Percentiles rank a stretch among this genome's conserved stretches.
Conservation (phyloP, 1,140 invertebrate species). For the Drosophila bipectinata region DNA sequence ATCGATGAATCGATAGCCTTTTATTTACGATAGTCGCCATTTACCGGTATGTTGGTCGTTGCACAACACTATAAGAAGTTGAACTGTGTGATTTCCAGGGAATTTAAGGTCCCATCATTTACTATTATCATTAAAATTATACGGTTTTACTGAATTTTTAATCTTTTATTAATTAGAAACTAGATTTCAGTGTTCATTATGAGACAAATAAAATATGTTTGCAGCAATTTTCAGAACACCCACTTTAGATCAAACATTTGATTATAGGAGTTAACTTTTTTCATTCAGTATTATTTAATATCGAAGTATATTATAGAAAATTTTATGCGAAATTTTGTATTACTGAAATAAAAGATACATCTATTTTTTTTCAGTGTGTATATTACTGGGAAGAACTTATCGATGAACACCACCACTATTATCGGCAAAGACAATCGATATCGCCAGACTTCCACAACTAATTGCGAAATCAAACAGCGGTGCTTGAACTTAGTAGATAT, state of each 20-base stretch:
- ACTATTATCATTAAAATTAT: not conserved
- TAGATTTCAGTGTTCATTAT: too few relatives aligned
- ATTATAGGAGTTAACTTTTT: too few relatives aligned
- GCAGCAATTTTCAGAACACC: too few relatives aligned
- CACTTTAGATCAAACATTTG: too few relatives aligned
- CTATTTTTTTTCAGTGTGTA: not conserved
- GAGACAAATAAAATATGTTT: too few relatives aligned
- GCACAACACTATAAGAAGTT: constrained; percentile 14
- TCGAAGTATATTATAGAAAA: too few relatives aligned
- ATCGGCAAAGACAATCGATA: not conserved
- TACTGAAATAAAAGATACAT: not conserved
- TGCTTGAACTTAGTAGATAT: constrained; percentile 25
- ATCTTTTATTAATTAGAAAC: too few relatives aligned
- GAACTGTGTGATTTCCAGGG: not conserved
- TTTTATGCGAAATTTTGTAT: too few relatives aligned
- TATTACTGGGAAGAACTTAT: not conserved
- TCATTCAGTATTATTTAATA: too few relatives aligned
- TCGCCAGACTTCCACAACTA: not conserved
- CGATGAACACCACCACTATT: not conserved
- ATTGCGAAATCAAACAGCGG: constrained; percentile 28
- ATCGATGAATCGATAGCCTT: constrained; percentile 20
- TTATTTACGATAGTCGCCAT: constrained; percentile 31
- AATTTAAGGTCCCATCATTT: not conserved
- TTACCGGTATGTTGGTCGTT: constrained; percentile 31
- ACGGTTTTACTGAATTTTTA: not conserved